Percentiles rank a stretch among this genome's conserved stretches.
phyloP scores from a whole-genome alignment of 2,888 invertebrate species.

The Priocnemis perturbator region DNA sequence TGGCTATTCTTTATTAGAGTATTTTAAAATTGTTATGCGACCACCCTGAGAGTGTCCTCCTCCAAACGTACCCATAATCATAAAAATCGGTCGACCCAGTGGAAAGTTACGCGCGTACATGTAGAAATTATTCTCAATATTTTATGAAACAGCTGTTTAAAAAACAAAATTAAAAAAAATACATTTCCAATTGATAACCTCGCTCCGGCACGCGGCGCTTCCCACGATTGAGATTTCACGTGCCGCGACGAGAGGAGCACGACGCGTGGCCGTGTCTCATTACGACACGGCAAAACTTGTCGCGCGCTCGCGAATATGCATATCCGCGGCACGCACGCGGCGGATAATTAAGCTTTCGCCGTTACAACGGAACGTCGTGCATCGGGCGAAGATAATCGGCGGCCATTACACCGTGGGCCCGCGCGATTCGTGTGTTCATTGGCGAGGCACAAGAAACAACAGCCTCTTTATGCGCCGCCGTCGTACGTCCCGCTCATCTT shows the following conservation, averaged over 20 bases:
- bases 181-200: too few species aligned
- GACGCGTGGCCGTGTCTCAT: neutral
- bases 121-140: too few species aligned
- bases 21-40: too few species aligned
- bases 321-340: neutral
- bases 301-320: neutral
- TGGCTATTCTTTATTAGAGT: too few species aligned
- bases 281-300: neutral
- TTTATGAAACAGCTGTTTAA: too few species aligned
- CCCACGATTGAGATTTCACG: neutral
- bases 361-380: constrained; percentile 21
- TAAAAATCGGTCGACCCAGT: too few species aligned
- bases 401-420: constrained; percentile 24
- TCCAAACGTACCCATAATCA: too few species aligned
- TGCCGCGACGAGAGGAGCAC: neutral
- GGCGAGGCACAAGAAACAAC: neutral
- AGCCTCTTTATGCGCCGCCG: neutral
- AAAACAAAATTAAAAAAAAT: too few species aligned
- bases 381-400: constrained; percentile 32
- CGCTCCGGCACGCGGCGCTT: too few species aligned
- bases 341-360: constrained; percentile 43
- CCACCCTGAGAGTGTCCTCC: too few species aligned
- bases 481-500: too few species aligned
- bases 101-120: too few species aligned
- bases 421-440: constrained; percentile 19